Conservation (phyloP, 2,888 invertebrate genomes). For the Coleophora flavipennella region DNA sequence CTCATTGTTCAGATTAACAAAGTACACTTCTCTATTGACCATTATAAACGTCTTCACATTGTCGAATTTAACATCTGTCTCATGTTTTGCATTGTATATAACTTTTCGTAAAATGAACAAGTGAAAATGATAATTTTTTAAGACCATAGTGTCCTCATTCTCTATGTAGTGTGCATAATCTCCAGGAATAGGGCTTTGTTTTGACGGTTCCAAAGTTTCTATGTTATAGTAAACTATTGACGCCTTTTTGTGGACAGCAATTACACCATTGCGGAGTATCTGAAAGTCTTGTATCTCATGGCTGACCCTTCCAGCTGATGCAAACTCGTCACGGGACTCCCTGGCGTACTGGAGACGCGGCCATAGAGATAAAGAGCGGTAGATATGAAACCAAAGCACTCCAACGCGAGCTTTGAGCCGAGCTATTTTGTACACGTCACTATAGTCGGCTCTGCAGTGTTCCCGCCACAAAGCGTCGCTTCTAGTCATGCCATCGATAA, state of each 20-base stretch:
- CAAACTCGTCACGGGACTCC: slow-evolving; percentile 42
- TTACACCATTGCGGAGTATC: slow-evolving; percentile 30
- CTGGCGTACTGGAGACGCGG: slow-evolving; percentile 25
- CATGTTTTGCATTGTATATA: slow-evolving; percentile 10
- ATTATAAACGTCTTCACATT: slow-evolving; percentile 36
- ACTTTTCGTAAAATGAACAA: slow-evolving; percentile 32
- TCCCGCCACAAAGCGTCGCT: slow-evolving; percentile 35
- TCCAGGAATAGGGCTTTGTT: slow-evolving; percentile 25
- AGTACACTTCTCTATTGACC: slow-evolving; percentile 27
- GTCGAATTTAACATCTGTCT: slow-evolving; percentile 23
- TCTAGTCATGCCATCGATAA: slow-evolving; percentile 33
- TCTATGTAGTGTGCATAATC: slow-evolving; percentile 38
- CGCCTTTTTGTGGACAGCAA: slow-evolving; percentile 38
- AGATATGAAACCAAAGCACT: slow-evolving; percentile 38
- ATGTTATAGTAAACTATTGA: slow-evolving; percentile 40
- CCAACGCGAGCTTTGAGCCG: slow-evolving; percentile 25
- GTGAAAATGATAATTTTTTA: slow-evolving; percentile 27
- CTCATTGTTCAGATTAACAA: slow-evolving; percentile 31
- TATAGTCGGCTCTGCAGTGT: slow-evolving; percentile 35
- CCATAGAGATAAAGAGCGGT: slow-evolving; percentile 46
- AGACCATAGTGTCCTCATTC: slow-evolving; percentile 28
- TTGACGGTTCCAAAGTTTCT: slow-evolving; percentile 25
- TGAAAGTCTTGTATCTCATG: slow-evolving; percentile 39
- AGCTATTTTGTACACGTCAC: slow-evolving; percentile 23
- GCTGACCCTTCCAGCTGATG: slow-evolving; percentile 26